A percentile compares a stretch with the other conserved stretches of the same genome.
Conservation (phyloP, 2,113 vertebrate species). For the Theristicus caerulescens region DNA sequence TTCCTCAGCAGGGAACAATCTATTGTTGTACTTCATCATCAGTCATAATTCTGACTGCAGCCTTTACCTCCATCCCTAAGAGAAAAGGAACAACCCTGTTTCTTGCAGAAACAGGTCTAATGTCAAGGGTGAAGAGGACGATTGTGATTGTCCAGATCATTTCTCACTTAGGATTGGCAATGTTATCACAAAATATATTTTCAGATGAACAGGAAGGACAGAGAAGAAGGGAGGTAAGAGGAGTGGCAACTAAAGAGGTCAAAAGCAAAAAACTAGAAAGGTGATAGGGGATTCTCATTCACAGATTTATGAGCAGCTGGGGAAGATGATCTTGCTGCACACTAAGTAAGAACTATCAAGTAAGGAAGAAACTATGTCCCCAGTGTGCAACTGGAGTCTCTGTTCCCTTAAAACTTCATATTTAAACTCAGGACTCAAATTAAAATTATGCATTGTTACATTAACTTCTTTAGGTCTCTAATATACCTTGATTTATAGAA, state of each 20-base stretch:
- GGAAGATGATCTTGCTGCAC: background rate
- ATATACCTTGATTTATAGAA: constrained; percentile 2
- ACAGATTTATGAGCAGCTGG: background rate
- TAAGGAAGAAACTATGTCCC: background rate
- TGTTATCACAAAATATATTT: background rate
- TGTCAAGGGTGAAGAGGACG: background rate
- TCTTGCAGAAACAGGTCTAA: background rate
- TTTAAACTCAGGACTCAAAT: background rate
- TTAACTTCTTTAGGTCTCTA: background rate
- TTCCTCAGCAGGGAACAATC: background rate
- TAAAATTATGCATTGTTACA: background rate
- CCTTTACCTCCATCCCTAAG: background rate
- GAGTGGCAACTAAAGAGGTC: background rate
- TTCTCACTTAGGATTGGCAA: background rate
- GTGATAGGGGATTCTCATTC: background rate
- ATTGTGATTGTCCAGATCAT: background rate
- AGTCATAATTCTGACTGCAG: background rate
- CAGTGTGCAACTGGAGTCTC: background rate
- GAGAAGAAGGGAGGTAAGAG: background rate
- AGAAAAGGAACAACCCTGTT: background rate
- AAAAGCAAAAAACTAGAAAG: background rate
- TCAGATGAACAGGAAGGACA: background rate
- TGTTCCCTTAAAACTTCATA: background rate
- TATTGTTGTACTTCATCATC: background rate
- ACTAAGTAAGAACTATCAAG: background rate